These are phyloP conservation scores for Gallinago jamesoni DNA, from an alignment of 2,113 vertebrate genomes.

Conservation along the genomic window DNA sequence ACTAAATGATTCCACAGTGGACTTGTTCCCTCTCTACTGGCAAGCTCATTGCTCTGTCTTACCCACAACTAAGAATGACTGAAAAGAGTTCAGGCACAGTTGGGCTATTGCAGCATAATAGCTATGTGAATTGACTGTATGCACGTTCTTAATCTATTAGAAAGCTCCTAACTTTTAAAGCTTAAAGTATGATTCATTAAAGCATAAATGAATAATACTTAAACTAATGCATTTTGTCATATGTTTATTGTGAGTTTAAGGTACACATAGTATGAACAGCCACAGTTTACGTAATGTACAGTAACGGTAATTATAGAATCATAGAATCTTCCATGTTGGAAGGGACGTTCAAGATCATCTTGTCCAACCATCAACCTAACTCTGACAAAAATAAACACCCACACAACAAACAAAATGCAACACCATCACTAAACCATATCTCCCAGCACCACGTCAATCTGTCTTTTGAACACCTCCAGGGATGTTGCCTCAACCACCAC, in stretches of 20 bases:
- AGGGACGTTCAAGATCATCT: too few relatives aligned
- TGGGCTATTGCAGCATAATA: neutral
- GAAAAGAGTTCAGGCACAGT: neutral
- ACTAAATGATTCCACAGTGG: neutral
- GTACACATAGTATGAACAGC: neutral
- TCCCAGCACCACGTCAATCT: too few relatives aligned
- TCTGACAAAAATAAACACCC: too few relatives aligned
- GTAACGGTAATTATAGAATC: neutral
- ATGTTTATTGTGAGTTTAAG: neutral
- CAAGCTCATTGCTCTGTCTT: neutral
- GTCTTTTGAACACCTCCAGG: too few relatives aligned
- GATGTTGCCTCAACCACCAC: too few relatives aligned
- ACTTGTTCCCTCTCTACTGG: accelerated
- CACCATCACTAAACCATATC: too few relatives aligned
- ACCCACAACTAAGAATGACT: neutral
- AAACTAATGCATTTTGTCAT: neutral
- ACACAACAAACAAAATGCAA: too few relatives aligned
- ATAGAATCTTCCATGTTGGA: too few relatives aligned
- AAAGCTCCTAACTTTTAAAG: neutral
- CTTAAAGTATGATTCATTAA: neutral
- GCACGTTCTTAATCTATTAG: neutral
- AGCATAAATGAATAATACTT: neutral
- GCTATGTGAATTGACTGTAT: neutral
- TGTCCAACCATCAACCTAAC: too few relatives aligned
- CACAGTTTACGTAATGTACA: neutral